These are phyloP conservation scores for Lanius collurio DNA, from an alignment of 2,113 vertebrate species.

Conservation along the genomic window DNA sequence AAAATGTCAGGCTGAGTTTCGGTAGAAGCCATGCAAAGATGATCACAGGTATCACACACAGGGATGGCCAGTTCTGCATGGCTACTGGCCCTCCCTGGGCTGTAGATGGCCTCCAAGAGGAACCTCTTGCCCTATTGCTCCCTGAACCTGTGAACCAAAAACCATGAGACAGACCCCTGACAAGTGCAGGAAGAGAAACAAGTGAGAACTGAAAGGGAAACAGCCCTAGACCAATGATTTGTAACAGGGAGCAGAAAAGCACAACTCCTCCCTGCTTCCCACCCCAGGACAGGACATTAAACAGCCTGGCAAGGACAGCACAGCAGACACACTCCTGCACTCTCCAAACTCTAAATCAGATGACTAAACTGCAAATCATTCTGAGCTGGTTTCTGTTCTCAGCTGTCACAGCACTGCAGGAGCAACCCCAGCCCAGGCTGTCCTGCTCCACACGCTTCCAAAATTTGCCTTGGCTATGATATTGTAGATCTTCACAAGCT, in stretches of 20 bases:
- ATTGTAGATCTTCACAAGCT: not conserved
- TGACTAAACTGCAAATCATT: not conserved
- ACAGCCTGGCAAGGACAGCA: not conserved
- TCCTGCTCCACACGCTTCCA: rapidly evolving
- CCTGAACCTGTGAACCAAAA: not conserved
- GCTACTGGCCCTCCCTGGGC: not conserved
- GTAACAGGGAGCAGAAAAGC: not conserved
- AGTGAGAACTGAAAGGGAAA: not conserved
- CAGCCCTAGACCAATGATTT: not conserved
- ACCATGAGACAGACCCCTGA: rapidly evolving
- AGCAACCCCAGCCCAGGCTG: not conserved
- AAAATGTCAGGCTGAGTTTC: not conserved
- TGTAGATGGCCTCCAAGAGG: not conserved
- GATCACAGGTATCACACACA: rapidly evolving
- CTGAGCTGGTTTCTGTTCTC: not conserved
- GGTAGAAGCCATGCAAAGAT: not conserved
- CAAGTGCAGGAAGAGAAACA: not conserved
- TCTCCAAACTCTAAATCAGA: not conserved
- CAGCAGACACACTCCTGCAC: not conserved
- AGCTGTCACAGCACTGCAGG: not conserved
- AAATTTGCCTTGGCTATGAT: not conserved
- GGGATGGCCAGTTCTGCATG: not conserved
- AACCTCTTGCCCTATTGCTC: not conserved
- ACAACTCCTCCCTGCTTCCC: not conserved
- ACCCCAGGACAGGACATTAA: not conserved